Evolutionary conservation across 2,113 vertebrate species (phyloP).

Genomic region (Cacatua alba): DNA sequence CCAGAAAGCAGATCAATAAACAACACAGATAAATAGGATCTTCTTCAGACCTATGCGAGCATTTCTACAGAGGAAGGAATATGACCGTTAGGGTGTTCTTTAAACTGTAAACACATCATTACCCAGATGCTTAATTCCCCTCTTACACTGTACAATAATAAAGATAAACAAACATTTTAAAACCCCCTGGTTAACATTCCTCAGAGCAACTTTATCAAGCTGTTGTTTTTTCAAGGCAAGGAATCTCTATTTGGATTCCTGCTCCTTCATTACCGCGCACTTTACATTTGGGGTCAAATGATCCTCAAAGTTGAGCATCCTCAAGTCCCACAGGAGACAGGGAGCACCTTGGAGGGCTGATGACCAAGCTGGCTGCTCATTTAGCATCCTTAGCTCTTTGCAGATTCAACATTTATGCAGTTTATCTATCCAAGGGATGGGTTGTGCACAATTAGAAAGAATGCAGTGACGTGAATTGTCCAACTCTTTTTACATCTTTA

Average conservation of each 20-base stretch:
- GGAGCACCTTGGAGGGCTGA: not conserved
- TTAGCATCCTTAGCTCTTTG: not conserved
- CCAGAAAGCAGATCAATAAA: conserved; percentile 16
- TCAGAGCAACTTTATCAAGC: not conserved
- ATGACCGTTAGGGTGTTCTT: not conserved
- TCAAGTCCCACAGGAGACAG: not conserved
- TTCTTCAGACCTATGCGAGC: not conserved
- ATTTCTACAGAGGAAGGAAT: conserved; percentile 3
- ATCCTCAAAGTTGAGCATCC: not conserved
- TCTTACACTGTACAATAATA: not conserved
- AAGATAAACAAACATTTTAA: conserved; percentile 11
- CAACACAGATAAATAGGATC: not conserved
- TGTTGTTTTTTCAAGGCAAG: not conserved
- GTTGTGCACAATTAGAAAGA: not conserved
- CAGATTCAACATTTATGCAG: not conserved
- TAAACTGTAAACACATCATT: conserved; percentile 20
- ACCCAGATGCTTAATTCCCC: conserved; percentile 13
- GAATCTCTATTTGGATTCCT: not conserved
- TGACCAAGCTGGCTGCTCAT: not conserved
- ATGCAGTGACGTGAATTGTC: not conserved
- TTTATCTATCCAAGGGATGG: not conserved
- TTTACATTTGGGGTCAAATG: not conserved
- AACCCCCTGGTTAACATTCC: not conserved
- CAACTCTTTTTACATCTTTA: not conserved
- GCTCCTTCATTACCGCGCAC: not conserved